These are phyloP conservation scores for Himalopsyche phryganea DNA, from an alignment of 1,140 invertebrate genomes.

Conservation along the genomic window DNA sequence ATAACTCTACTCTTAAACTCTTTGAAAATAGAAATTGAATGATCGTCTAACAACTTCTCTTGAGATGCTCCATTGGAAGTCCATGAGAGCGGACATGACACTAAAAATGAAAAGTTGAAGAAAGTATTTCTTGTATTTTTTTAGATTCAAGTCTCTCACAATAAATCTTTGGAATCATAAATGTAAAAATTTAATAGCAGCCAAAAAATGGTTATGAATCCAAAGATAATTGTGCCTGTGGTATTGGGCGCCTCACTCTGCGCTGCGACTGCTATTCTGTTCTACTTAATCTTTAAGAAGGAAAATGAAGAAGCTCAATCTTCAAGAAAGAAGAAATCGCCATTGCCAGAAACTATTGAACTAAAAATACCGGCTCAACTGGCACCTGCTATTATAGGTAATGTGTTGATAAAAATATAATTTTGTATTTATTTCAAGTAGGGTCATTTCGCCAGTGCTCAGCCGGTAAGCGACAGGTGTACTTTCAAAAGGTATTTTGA, in stretches of 20 bases:
- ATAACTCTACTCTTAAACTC: too few species aligned
- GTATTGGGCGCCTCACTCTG: constrained; percentile 24
- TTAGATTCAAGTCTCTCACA: too few species aligned
- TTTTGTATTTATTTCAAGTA: constrained; percentile 9
- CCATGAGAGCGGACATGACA: too few species aligned
- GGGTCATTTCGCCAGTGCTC: too few species aligned
- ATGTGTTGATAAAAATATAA: too few species aligned
- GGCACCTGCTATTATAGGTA: constrained; percentile 23
- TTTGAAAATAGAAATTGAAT: too few species aligned
- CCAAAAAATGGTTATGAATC: constrained; percentile 23
- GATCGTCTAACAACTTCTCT: too few species aligned
- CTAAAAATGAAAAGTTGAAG: too few species aligned
- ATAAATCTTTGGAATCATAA: neutral
- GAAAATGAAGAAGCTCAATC: constrained; percentile 25
- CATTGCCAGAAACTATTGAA: neutral
- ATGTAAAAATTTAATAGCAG: neutral
- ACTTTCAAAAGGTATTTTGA: too few species aligned
- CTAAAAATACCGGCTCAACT: constrained; percentile 10
- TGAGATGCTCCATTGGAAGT: too few species aligned
- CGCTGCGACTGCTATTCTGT: constrained; percentile 20
- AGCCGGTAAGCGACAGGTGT: too few species aligned
- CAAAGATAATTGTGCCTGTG: constrained; percentile 23
- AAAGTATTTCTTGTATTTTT: too few species aligned
- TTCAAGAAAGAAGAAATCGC: constrained; percentile 5
- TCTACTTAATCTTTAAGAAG: constrained; percentile 28